Percentiles rank a stretch among this genome's conserved stretches.
Conservation (phyloP, 2,797 vertebrate genomes). For the Pseudochirops corinnae region DNA sequence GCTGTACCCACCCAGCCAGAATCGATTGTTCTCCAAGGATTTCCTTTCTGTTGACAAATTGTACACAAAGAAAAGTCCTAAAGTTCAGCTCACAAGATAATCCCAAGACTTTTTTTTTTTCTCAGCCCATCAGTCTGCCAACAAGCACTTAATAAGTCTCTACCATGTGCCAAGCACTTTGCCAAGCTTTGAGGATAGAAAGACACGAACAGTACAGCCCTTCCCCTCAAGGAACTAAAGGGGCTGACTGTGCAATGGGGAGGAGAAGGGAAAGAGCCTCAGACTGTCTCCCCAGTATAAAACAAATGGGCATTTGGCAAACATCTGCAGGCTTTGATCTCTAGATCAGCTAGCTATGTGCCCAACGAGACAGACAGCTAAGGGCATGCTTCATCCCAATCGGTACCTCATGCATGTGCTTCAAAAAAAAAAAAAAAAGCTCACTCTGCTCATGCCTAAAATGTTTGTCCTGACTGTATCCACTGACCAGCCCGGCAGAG, state of each 20-base stretch:
- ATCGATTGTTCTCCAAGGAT: background rate
- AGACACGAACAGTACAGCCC: background rate
- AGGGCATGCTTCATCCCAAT: background rate
- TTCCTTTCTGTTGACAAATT: slow-evolving; percentile 1
- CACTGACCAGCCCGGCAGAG: background rate
- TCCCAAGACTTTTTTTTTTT: background rate
- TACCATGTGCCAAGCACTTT: background rate
- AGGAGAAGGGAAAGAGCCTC: background rate
- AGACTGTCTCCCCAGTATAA: background rate
- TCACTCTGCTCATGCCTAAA: background rate
- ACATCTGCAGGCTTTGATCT: background rate
- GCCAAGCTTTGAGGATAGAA: background rate
- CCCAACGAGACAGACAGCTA: background rate
- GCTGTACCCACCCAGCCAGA: background rate
- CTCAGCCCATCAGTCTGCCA: background rate
- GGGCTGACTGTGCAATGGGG: background rate
- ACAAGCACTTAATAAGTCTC: background rate
- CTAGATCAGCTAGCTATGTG: background rate
- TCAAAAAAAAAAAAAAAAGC: background rate
- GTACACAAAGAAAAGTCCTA: background rate
- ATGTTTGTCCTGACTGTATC: background rate
- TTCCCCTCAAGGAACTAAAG: background rate
- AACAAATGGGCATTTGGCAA: slow-evolving; percentile 12
- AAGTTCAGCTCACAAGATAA: background rate
- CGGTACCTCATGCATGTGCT: background rate